Evolutionary conservation across 2,888 invertebrate species (phyloP).

Genomic region (Hedya salicella): DNA sequence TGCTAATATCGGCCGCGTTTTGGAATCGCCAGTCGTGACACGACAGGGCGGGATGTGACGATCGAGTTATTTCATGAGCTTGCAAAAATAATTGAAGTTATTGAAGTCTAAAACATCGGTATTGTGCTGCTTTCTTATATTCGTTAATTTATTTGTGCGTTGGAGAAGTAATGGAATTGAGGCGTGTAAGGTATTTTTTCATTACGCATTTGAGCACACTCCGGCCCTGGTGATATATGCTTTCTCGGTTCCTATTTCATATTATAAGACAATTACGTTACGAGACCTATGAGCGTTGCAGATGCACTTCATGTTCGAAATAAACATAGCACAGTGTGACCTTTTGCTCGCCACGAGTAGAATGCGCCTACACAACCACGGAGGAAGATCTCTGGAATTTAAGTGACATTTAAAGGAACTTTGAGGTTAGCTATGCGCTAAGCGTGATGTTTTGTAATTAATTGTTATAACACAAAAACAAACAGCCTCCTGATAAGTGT

Average conservation of each 20-base stretch:
- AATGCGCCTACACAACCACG: constrained; percentile 28
- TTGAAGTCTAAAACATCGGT: background rate
- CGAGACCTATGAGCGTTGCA: constrained; percentile 39
- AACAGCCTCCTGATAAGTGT: too few relatives aligned
- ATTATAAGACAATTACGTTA: constrained; percentile 42
- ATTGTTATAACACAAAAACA: constrained; percentile 8
- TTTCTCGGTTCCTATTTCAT: constrained; percentile 29
- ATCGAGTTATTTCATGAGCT: background rate
- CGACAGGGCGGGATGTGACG: constrained; percentile 20
- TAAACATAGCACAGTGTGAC: constrained; percentile 41
- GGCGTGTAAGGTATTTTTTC: background rate
- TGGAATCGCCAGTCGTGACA: constrained; percentile 45
- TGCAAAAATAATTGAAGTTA: background rate
- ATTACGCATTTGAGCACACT: background rate
- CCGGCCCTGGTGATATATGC: constrained; percentile 28
- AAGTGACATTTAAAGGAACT: constrained; percentile 39
- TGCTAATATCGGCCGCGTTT: constrained; percentile 44
- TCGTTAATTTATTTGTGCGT: too few relatives aligned
- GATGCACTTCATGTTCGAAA: constrained; percentile 42
- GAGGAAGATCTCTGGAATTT: constrained; percentile 36
- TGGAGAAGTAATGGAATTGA: background rate
- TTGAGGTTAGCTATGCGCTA: constrained; percentile 27
- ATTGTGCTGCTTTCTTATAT: too few relatives aligned
- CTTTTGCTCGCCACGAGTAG: constrained; percentile 35
- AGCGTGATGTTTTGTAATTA: background rate